Percentiles rank a stretch among this genome's conserved stretches.
Evolutionary conservation across 2,113 vertebrate species (phyloP).

Genomic region (Brevimyrus niger): DNA sequence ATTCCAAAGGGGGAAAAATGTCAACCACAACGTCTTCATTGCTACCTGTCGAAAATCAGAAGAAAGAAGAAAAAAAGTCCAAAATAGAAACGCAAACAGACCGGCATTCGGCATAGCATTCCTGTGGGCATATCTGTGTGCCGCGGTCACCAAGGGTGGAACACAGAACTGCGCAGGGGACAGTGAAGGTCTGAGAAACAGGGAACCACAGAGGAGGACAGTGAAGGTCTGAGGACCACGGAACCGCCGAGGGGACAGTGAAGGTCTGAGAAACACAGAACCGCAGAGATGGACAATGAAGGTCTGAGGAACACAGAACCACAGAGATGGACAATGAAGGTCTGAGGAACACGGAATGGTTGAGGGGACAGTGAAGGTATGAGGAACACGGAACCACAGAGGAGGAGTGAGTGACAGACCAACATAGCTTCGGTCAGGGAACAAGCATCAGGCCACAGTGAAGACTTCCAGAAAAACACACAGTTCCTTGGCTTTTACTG

Average conservation of each 20-base stretch:
- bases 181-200: background rate
- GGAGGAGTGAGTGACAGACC: background rate
- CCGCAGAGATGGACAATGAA: background rate
- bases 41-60: background rate
- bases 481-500: background rate
- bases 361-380: background rate
- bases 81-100: background rate
- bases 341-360: too few species aligned
- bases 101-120: background rate
- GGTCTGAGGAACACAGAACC: background rate
- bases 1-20: background rate
- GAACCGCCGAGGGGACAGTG: background rate
- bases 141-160: background rate
- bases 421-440: background rate
- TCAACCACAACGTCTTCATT: background rate
- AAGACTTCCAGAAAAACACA: background rate
- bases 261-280: background rate
- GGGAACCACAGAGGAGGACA: background rate
- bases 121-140: background rate
- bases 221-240: background rate
- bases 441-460: background rate
- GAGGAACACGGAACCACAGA: background rate
- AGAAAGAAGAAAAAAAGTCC: background rate
- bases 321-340: background rate
- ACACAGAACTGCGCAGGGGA: too few species aligned